These are phyloP conservation scores for Otolemur garnettii DNA, from an alignment of 2,113 vertebrate species.

Conservation along the genomic window DNA sequence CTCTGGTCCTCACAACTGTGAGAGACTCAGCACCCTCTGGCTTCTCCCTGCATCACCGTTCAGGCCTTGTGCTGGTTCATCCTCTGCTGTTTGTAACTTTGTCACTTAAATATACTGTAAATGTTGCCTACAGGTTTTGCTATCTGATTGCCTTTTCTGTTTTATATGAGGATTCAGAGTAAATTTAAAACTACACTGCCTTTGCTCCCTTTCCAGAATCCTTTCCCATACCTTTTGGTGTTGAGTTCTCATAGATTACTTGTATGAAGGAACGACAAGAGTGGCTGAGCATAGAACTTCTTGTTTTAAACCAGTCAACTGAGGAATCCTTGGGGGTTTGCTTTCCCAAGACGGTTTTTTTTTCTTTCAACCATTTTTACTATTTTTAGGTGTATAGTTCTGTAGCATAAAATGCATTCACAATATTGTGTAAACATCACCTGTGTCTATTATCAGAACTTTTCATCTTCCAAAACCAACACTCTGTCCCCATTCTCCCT, in stretches of 20 bases:
- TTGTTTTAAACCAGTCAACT: not conserved
- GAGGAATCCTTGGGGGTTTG: not conserved
- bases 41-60: not conserved
- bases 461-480: not conserved
- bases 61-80: not conserved
- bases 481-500: not conserved
- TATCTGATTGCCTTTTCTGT: not conserved
- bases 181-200: not conserved
- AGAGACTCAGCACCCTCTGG: not conserved
- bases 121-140: not conserved
- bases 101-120: not conserved
- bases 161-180: not conserved
- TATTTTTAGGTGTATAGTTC: not conserved
- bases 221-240: not conserved
- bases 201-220: not conserved
- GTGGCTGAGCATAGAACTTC: too few species aligned
- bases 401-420: not conserved
- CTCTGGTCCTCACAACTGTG: not conserved
- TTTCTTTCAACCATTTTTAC: not conserved
- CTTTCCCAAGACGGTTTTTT: not conserved
- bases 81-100: not conserved
- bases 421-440: not conserved
- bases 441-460: not conserved
- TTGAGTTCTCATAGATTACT: not conserved
- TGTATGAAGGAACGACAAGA: not conserved